These are phyloP conservation scores for Malacoctenus gilli DNA, from an alignment of 2,797 vertebrate species.

Conservation along the genomic window DNA sequence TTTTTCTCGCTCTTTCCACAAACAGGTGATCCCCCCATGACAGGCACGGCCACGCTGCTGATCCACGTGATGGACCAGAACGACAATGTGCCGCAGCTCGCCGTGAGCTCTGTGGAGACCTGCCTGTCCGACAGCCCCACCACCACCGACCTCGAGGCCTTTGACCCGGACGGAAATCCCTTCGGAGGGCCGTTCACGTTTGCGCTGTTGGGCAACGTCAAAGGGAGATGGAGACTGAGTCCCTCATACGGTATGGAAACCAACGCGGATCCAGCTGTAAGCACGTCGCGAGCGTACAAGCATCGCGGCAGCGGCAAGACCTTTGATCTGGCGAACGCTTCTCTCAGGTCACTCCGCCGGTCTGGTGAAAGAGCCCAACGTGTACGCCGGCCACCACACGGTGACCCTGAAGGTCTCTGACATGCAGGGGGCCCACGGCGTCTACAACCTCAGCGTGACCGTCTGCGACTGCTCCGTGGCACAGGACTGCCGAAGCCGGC, in stretches of 20 bases:
- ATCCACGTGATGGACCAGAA: constrained; percentile 72
- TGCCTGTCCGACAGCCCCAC: constrained; percentile 60
- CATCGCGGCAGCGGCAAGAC: not conserved
- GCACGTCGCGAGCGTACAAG: not conserved
- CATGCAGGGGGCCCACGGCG: constrained; percentile 56
- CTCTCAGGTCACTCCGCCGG: constrained; percentile 60
- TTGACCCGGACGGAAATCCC: constrained; percentile 66
- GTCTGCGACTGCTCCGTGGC: constrained; percentile 66
- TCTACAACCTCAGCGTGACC: constrained; percentile 64
- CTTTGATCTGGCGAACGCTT: not conserved
- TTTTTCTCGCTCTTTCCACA: constrained; percentile 2
- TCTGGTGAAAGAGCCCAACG: constrained; percentile 57
- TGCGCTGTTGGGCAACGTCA: constrained; percentile 59
- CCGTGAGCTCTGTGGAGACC: constrained; percentile 31
- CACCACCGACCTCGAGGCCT: constrained; percentile 61
- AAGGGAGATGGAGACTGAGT: constrained; percentile 65
- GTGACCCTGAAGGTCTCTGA: constrained; percentile 71
- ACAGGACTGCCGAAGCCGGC: constrained; percentile 37
- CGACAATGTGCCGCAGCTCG: constrained; percentile 68
- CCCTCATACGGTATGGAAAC: constrained; percentile 67
- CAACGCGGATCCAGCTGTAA: not conserved
- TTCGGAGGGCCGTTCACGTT: constrained; percentile 75
- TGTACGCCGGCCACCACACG: constrained; percentile 50
- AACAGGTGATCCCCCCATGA: constrained; percentile 69
- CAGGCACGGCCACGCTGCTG: constrained; percentile 69